phyloP scores from a whole-genome alignment of 1,140 invertebrate genomes.

The Rhyacophila brunnea region DNA sequence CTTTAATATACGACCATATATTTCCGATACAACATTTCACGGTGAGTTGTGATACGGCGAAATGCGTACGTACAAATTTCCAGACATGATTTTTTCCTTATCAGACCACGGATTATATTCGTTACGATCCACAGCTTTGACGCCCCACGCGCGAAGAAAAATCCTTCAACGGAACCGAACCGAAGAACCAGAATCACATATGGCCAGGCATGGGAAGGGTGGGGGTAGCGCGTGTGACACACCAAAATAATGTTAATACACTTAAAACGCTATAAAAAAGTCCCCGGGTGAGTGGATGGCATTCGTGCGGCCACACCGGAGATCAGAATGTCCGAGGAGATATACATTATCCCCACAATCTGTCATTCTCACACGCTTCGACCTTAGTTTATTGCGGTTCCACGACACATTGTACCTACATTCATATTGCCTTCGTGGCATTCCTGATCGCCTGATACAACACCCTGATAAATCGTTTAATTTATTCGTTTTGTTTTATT shows the following conservation, averaged over 20 bases:
- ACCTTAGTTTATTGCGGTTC: conserved; percentile 28
- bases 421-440: conserved; percentile 7
- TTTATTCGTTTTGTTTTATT: conserved; percentile 17
- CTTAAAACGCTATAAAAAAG: conserved; percentile 25
- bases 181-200: conserved; percentile 7
- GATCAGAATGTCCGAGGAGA: background rate
- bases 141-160: background rate
- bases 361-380: conserved; percentile 27
- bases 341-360: conserved; percentile 13
- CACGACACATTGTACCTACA: conserved; percentile 8
- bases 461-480: conserved; percentile 27
- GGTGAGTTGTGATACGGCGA: too few species aligned
- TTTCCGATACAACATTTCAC: too few species aligned
- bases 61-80: too few species aligned
- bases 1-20: too few species aligned
- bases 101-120: too few species aligned
- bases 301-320: conserved; percentile 19
- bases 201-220: conserved; percentile 1
- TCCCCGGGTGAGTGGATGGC: conserved; percentile 16
- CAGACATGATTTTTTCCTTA: too few species aligned
- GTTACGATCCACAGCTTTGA: background rate
- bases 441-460: conserved; percentile 21
- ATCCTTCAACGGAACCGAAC: background rate
- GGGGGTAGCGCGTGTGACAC: background rate
- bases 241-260: conserved; percentile 23